Percentiles rank a stretch among this genome's conserved stretches.
Conservation (phyloP, 2,113 vertebrate genomes). For the Prunella fulvescens region DNA sequence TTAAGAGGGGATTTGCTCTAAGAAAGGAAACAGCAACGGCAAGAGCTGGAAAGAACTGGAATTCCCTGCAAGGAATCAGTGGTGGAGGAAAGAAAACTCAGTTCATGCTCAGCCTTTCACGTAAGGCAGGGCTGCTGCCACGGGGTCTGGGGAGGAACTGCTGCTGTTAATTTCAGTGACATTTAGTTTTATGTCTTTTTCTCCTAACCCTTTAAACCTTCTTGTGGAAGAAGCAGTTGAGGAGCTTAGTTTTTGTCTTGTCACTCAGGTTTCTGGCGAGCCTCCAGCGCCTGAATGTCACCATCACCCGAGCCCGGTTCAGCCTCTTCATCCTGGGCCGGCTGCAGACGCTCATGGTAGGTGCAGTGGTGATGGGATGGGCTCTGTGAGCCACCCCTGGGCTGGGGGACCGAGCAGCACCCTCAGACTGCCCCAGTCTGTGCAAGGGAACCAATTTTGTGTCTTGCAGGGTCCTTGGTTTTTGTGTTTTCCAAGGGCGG, state of each 20-base stretch:
- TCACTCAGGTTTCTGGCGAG: slow-evolving; percentile 80
- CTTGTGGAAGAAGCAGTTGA: not conserved
- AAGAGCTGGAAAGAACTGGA: not conserved
- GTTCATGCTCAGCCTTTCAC: not conserved
- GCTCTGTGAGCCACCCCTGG: not conserved
- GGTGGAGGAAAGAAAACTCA: not conserved
- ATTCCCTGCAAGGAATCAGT: not conserved
- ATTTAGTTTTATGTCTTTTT: not conserved
- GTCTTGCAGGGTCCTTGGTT: fast-evolving
- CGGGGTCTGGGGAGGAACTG: not conserved
- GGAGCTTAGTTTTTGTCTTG: not conserved
- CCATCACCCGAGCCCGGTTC: slow-evolving; percentile 83
- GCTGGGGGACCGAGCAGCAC: not conserved
- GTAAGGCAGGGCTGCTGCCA: not conserved
- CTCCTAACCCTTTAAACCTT: not conserved
- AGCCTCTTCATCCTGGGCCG: slow-evolving; percentile 87
- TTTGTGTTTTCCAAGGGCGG: not conserved
- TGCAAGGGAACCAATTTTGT: not conserved
- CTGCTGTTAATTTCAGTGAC: not conserved
- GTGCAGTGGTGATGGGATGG: not conserved
- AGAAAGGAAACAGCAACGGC: not conserved
- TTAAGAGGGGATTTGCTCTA: slow-evolving; percentile 32
- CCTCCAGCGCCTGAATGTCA: slow-evolving; percentile 83
- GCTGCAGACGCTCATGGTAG: slow-evolving; percentile 79
- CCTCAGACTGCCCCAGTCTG: not conserved